Evolutionary conservation across 2,888 invertebrate species (phyloP).

Genomic region (Octonoba sinensis): DNA sequence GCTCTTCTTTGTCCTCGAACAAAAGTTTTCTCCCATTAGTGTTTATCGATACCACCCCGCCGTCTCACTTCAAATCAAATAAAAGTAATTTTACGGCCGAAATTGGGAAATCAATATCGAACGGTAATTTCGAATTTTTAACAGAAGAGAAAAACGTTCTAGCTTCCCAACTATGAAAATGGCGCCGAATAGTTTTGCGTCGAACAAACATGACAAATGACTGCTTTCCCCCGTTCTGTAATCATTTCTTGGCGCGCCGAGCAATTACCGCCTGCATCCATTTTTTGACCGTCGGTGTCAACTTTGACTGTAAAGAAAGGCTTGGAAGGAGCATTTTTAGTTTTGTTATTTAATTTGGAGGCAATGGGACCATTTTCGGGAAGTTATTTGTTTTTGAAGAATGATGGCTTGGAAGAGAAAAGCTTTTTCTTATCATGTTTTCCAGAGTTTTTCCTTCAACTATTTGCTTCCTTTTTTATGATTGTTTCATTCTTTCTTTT

Average conservation of each 20-base stretch:
- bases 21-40: conserved; percentile 13
- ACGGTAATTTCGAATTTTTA: conserved; percentile 49
- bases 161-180: not conserved
- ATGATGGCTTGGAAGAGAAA: no score
- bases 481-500: no score
- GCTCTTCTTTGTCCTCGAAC: not conserved
- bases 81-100: conserved; percentile 34
- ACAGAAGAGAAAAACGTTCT: conserved; percentile 18
- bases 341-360: no score
- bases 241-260: conserved; percentile 13
- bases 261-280: conserved; percentile 20
- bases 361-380: no score
- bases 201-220: conserved; percentile 18
- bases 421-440: no score
- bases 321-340: no score
- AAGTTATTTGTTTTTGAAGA: no score
- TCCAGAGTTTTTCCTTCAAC: no score
- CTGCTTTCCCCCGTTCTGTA: conserved; percentile 20
- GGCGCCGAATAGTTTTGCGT: conserved; percentile 10
- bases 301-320: conserved; percentile 4
- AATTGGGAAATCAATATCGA: conserved; percentile 53
- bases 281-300: conserved; percentile 23
- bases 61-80: conserved; percentile 31
- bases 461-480: no score
- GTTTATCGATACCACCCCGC: conserved; percentile 10